Evolutionary conservation across 2,113 vertebrate genomes (phyloP), one percentile per base, ranked within the genome.

Genomic region (Semicossyphus pulcher): DNA sequence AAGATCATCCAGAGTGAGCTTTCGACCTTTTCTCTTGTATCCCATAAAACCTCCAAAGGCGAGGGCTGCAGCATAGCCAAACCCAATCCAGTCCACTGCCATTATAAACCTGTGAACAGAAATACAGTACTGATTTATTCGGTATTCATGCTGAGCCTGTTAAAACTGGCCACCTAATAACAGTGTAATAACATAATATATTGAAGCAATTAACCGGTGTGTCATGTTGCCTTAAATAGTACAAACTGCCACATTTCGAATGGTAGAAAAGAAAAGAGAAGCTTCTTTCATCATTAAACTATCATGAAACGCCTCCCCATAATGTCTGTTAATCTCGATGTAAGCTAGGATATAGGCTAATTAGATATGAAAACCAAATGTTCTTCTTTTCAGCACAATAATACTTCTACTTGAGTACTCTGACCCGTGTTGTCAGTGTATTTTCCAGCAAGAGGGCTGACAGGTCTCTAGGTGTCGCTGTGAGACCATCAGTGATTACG

Each of bases 61-160:
- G 60, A 99, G 80, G 65, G 95, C 49, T 0, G 93, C 93, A 72
- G 97, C 96, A 68, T 97, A 99, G 18, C 93, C 81, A 76, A 96
- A 98, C 21, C 97, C 97, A 73, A 96, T 42, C 95, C 97, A 97
- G 91, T 99, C 97, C 59, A 97, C 62, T 25, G 93, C 89, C 93
- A 94, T 95, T 36, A 56, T 64, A 64, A 51, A 69, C 44, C 86
- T 87, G 60, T 4, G 15, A 59, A 58, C 25, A 53, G 3, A 23
- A 32, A n/a, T n/a, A n/a, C n/a, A n/a, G n/a, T 48, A 23, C 20
- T 9, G 1, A 10, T 48, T 7, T 23, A 20, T 21, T 47, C n/a
- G 10, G n/a, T 47, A 7, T n/a, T n/a, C n/a, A n/a, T n/a, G n/a
- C n/a, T n/a, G n/a, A n/a, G n/a, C n/a, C n/a, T n/a, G n/a, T n/a